phyloP scores from a whole-genome alignment of 2,797 vertebrate species.

The Champsocephalus esox region DNA sequence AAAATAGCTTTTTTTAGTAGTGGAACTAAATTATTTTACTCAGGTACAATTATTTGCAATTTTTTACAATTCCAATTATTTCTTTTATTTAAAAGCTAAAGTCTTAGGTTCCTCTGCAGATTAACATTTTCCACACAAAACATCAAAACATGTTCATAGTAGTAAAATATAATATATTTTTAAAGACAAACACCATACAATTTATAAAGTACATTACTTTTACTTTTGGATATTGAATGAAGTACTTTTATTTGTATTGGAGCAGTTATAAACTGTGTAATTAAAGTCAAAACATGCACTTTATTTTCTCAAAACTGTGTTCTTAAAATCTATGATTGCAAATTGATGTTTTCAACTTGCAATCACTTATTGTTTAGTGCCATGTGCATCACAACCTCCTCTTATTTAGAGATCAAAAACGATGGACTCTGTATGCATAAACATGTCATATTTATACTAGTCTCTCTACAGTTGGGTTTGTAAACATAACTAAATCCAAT shows the following conservation, averaged over 20 bases:
- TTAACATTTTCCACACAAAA: background rate
- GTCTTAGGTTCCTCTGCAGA: background rate
- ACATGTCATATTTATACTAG: background rate
- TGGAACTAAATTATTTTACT: background rate
- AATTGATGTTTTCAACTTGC: background rate
- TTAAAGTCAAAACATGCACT: background rate
- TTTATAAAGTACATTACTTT: too few species aligned
- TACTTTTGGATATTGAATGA: background rate
- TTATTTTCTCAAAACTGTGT: too few species aligned
- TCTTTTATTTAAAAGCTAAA: background rate
- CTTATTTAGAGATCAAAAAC: background rate
- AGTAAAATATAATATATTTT: background rate
- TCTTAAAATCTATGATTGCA: too few species aligned
- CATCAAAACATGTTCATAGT: background rate
- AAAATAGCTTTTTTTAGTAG: background rate
- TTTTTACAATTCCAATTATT: too few species aligned
- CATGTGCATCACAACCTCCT: background rate
- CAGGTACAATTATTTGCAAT: background rate
- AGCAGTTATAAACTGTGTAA: constrained; percentile 3
- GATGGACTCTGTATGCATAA: background rate
- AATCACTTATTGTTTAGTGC: background rate
- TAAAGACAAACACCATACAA: background rate
- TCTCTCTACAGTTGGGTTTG: background rate
- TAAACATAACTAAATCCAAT: background rate
- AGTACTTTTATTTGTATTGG: background rate